phyloP scores from a whole-genome alignment of 1,140 invertebrate genomes.

The Anthonomus grandis region DNA sequence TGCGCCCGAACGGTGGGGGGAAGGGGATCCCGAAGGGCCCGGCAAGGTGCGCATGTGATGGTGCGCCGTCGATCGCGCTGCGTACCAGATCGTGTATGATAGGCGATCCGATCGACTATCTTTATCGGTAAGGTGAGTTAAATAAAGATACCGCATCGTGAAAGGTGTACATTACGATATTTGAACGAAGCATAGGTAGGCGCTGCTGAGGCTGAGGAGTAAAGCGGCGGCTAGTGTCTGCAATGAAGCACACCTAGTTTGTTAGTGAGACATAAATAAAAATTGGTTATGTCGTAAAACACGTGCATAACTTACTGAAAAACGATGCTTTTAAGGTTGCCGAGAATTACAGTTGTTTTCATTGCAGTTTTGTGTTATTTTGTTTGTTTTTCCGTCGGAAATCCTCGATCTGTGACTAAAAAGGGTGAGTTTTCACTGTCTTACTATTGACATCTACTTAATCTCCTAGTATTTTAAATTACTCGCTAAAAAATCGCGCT shows the following conservation, averaged over 20 bases:
- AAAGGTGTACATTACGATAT: neutral
- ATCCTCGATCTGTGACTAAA: constrained; percentile 28
- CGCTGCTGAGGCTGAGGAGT: constrained; percentile 15
- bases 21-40: constrained; percentile 8
- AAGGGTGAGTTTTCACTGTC: constrained; percentile 36
- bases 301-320: constrained; percentile 29
- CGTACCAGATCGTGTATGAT: neutral
- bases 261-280: constrained; percentile 27
- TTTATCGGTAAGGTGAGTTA: neutral
- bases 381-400: constrained; percentile 29
- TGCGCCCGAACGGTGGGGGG: constrained; percentile 9
- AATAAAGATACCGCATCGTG: neutral
- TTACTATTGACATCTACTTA: no score
- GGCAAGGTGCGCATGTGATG: constrained; percentile 4
- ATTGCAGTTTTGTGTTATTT: constrained; percentile 35
- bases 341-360: constrained; percentile 25
- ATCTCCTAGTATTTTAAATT: no score
- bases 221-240: constrained; percentile 28
- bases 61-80: no score
- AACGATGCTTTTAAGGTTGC: constrained; percentile 33
- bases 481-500: no score
- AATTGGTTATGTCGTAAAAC: constrained; percentile 42
- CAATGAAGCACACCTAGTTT: constrained; percentile 26
- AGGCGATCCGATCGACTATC: neutral
- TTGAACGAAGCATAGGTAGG: constrained; percentile 28